These are phyloP conservation scores for Gnathonemus longibarbis DNA, from an alignment of 2,113 vertebrate genomes.

Conservation along the genomic window DNA sequence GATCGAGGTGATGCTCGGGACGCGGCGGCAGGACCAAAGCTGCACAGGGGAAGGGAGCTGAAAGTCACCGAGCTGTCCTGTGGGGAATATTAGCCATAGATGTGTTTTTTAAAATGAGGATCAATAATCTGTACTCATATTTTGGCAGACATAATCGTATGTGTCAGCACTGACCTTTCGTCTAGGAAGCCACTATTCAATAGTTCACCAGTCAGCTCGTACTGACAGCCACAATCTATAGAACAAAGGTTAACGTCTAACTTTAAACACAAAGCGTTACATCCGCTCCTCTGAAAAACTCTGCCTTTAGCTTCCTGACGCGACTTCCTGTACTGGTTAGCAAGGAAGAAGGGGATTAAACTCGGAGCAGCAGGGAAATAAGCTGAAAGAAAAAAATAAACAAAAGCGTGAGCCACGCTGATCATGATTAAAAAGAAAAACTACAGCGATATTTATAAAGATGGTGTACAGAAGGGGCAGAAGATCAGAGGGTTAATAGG, in stretches of 20 bases:
- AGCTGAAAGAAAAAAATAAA: neutral
- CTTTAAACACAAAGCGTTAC: neutral
- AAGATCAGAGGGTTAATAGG: neutral
- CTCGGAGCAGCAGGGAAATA: neutral
- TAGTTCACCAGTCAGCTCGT: neutral
- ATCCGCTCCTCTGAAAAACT: neutral
- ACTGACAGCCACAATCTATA: neutral
- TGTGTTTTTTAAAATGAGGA: neutral
- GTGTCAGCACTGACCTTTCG: neutral
- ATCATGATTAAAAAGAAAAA: neutral
- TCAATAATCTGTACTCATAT: neutral
- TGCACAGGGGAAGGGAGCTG: slow-evolving; percentile 26
- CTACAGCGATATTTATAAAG: neutral
- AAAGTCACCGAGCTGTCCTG: neutral
- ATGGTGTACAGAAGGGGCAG: neutral
- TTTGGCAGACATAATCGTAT: neutral
- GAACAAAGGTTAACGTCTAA: neutral
- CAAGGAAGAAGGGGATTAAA: neutral
- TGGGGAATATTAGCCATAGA: neutral
- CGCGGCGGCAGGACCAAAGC: neutral
- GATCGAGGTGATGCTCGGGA: slow-evolving; percentile 75
- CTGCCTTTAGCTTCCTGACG: neutral
- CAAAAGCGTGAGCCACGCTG: neutral
- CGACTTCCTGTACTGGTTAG: neutral
- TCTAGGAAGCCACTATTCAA: neutral